A percentile compares a stretch with the other conserved stretches of the same genome.
Evolutionary conservation across 2,888 invertebrate genomes (phyloP).

Genomic region (Torymus tubicola): DNA sequence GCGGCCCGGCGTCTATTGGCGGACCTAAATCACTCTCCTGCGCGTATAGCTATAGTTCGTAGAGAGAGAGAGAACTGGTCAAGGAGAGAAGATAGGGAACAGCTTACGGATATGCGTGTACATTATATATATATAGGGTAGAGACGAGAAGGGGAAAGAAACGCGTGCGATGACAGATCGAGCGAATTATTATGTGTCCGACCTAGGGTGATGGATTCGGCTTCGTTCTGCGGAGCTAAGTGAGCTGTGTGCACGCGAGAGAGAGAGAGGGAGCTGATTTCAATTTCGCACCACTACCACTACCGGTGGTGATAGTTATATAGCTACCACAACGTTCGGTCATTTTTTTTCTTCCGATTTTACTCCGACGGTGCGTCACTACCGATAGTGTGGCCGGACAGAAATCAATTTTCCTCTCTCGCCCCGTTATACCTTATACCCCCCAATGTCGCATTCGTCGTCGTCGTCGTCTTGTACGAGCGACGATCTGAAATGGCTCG

Average conservation of each 20-base stretch:
- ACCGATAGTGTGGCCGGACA: neutral
- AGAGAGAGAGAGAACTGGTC: neutral
- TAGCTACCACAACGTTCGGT: too few relatives aligned
- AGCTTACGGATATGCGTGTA: too few relatives aligned
- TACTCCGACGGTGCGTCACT: neutral
- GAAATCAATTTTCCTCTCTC: slow-evolving; percentile 13
- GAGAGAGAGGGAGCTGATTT: slow-evolving; percentile 27
- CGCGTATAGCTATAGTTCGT: neutral
- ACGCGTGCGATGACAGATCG: slow-evolving; percentile 25
- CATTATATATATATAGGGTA: too few relatives aligned
- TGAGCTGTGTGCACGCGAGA: neutral
- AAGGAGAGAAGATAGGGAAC: too few relatives aligned
- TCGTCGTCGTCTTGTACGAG: neutral
- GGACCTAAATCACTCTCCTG: slow-evolving; percentile 22
- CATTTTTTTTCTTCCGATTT: slow-evolving; percentile 2
- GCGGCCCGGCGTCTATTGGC: slow-evolving; percentile 17
- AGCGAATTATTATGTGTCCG: slow-evolving; percentile 31
- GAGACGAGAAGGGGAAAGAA: too few relatives aligned
- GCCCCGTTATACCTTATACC: too few relatives aligned
- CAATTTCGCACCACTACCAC: slow-evolving; percentile 27
- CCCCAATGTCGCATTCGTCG: too few relatives aligned
- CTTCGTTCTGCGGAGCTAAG: too few relatives aligned
- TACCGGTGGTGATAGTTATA: too few relatives aligned
- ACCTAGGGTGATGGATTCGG: too few relatives aligned
- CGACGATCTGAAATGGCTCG: neutral